Conservation (phyloP, 2,113 vertebrate genomes). For the Pongo pygmaeus region DNA sequence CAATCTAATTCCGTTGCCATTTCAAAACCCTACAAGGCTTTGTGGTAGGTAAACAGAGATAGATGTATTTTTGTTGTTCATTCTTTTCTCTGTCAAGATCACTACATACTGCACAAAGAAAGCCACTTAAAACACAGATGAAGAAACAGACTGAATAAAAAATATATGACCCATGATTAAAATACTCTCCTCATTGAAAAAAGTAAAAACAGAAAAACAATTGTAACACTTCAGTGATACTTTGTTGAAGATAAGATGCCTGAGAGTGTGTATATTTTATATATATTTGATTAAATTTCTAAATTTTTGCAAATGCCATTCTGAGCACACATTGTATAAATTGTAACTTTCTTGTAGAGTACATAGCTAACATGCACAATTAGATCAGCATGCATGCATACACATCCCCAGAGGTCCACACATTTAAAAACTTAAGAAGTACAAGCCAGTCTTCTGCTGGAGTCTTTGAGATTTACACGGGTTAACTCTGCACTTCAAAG, state of each 20-base stretch:
- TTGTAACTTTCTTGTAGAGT: constrained; percentile 57
- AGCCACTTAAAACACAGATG: constrained; percentile 10
- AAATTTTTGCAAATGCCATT: constrained; percentile 50
- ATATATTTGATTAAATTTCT: not conserved
- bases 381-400: constrained; percentile 59
- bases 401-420: constrained; percentile 53
- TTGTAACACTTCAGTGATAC: constrained; percentile 11
- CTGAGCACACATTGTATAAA: constrained; percentile 48
- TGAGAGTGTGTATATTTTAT: not conserved
- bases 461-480: constrained; percentile 54
- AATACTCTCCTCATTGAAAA: constrained; percentile 2
- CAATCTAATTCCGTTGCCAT: not conserved
- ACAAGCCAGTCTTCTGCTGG: constrained; percentile 43
- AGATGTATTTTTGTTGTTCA: not conserved
- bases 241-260: constrained; percentile 22
- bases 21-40: not conserved
- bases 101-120: not conserved
- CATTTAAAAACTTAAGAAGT: constrained; percentile 70
- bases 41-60: constrained; percentile 3
- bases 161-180: constrained; percentile 20
- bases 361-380: constrained; percentile 58
- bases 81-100: constrained; percentile 45
- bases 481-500: constrained; percentile 62
- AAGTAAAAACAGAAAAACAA: not conserved
- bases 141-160: constrained; percentile 43